Evolutionary conservation across 2,888 invertebrate species (phyloP).

Genomic region (Scaeva pyrastri): DNA sequence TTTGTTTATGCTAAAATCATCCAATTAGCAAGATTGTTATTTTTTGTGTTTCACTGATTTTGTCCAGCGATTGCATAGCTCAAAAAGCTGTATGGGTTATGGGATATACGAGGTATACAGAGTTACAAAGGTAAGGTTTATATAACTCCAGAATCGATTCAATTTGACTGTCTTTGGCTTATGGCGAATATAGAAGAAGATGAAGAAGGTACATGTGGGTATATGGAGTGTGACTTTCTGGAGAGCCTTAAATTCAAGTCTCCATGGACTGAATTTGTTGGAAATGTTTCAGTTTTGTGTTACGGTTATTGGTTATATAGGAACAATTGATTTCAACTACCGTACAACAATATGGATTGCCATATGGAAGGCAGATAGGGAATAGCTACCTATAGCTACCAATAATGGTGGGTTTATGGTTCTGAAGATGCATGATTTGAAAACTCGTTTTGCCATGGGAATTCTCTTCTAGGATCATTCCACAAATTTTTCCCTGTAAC

Average conservation of each 20-base stretch:
- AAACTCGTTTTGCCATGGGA: slow-evolving; percentile 51
- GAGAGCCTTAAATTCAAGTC: slow-evolving; percentile 71
- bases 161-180: slow-evolving; percentile 15
- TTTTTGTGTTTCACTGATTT: slow-evolving; percentile 82
- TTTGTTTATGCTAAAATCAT: slow-evolving; percentile 84
- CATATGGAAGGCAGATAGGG: background rate
- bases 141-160: slow-evolving; percentile 47
- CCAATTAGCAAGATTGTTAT: slow-evolving; percentile 84
- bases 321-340: slow-evolving; percentile 67
- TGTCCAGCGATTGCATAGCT: slow-evolving; percentile 78
- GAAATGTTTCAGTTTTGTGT: slow-evolving; percentile 67
- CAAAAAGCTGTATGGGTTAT: slow-evolving; percentile 44
- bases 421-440: slow-evolving; percentile 45
- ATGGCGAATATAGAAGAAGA: slow-evolving; percentile 31
- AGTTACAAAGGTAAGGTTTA: background rate
- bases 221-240: slow-evolving; percentile 68
- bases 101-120: background rate
- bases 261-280: slow-evolving; percentile 67
- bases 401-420: slow-evolving; percentile 31
- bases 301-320: slow-evolving; percentile 70
- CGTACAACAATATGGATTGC: slow-evolving; percentile 24
- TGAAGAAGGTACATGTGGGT: slow-evolving; percentile 18
- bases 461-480: slow-evolving; percentile 7
- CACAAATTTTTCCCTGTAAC: background rate
- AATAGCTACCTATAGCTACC: background rate